Base-by-base conservation (phyloP, 2,888 invertebrate genomes). In the Pseudoips prasinana region DNA sequence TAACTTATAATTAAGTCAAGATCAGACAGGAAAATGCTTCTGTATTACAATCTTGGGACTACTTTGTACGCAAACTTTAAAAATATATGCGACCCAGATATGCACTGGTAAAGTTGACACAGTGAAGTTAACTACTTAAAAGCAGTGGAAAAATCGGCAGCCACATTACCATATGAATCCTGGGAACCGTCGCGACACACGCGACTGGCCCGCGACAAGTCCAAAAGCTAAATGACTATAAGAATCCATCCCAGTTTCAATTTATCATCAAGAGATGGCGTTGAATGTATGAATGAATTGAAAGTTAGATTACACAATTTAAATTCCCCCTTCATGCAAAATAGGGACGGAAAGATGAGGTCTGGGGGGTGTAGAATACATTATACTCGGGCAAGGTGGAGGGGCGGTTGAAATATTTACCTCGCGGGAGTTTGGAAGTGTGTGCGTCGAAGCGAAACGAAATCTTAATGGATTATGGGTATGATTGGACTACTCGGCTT, bases 231-330 rank as follows among this genome's bases (percentile, higher is more conserved):
- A 85, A 80, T 78, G 82, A 73, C 73, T 71, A 70, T 74, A 75
- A 79, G 73, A 79, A 79, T 75, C 67, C 69, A 78, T 76, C 70
- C 65, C 67, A 79, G 80, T 87, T 88, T 85, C 84, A 88, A 87
- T 87, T 86, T 85, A 87, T 85, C 81, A 81, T 79, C 78, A 57
- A 77, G 78, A 88, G 88, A 86, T 88, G 87, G 85, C 86, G 84
- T 58, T 79, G 84, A 83, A 82, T 86, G 88, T 86, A 88, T 88
- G 87, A 88, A 87, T 88, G 88, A 88, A 87, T 88, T 88, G 85
- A 88, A 88, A 88, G 88, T 88, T 88, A 86, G 86, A 88, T 88
- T 87, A 88, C 84, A 86, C 85, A 86, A 88, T 88, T 88, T 88
- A 88, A 88, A 87, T 86, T 87, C 85, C 79, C 85, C 85, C 85